phyloP scores from a whole-genome alignment of 37 sponge, comb jelly and placozoan species.

The Crambe crambe region DNA sequence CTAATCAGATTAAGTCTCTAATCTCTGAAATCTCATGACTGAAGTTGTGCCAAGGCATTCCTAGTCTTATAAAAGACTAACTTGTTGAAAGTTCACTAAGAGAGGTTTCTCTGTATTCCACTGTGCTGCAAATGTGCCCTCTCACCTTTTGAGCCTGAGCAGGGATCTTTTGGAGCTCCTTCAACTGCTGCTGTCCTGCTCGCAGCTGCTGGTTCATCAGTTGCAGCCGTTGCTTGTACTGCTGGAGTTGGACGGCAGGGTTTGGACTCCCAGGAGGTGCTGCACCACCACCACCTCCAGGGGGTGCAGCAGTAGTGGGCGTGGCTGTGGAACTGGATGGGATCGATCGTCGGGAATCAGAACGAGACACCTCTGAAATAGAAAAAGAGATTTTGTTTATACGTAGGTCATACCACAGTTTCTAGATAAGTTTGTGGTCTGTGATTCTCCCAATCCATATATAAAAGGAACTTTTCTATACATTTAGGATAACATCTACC shows the following conservation, averaged over 20 bases:
- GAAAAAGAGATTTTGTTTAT: neutral
- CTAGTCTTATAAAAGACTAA: no score
- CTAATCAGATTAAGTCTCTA: no score
- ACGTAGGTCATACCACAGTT: no score
- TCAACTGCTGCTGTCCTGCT: conserved; percentile 74
- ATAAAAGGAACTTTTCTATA: no score
- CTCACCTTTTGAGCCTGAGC: conserved; percentile 60
- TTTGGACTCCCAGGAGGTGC: neutral
- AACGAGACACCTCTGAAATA: neutral
- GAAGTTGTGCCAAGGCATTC: no score
- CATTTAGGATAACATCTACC: no score
- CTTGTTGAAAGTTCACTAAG: no score
- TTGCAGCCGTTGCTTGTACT: conserved; percentile 72
- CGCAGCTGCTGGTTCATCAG: conserved; percentile 81
- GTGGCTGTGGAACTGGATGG: neutral
- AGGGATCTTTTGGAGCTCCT: conserved; percentile 77
- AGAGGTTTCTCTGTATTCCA: no score
- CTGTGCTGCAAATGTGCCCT: no score
- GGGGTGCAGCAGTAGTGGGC: neutral
- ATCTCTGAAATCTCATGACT: no score
- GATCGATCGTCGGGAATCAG: conserved; percentile 4
- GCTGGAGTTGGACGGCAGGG: conserved; percentile 54
- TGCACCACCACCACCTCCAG: neutral
- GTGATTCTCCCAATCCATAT: neutral
- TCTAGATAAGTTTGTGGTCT: neutral